These are phyloP conservation scores for Lomographa bimaculata DNA, from an alignment of 2,888 invertebrate genomes.

Conservation along the genomic window DNA sequence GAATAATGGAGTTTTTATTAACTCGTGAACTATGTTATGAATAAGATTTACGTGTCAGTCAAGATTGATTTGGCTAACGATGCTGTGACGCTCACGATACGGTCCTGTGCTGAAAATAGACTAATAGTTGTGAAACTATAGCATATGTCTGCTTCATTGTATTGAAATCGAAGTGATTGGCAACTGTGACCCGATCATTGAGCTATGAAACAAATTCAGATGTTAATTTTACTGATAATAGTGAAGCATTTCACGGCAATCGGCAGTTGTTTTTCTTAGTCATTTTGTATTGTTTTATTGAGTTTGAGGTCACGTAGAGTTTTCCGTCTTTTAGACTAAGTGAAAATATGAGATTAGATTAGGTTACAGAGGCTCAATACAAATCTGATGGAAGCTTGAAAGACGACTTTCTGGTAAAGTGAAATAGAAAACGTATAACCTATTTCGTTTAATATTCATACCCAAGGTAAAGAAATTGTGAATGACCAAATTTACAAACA, in stretches of 20 bases:
- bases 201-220: background rate
- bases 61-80: too few species aligned
- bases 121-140: slow-evolving; percentile 13
- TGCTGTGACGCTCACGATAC: slow-evolving; percentile 34
- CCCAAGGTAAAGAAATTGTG: too few species aligned
- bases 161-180: slow-evolving; percentile 23
- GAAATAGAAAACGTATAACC: slow-evolving; percentile 5
- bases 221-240: background rate
- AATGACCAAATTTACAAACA: too few species aligned
- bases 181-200: slow-evolving; percentile 22
- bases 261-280: background rate
- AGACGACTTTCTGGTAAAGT: slow-evolving; percentile 6
- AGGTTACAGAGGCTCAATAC: slow-evolving; percentile 13
- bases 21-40: too few species aligned
- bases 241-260: slow-evolving; percentile 2
- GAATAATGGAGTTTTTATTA: too few species aligned
- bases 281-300: too few species aligned
- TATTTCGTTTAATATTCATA: too few species aligned
- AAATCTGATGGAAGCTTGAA: slow-evolving; percentile 7
- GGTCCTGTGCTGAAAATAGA: slow-evolving; percentile 8
- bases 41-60: too few species aligned
- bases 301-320: background rate
- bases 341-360: slow-evolving; percentile 8
- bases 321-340: background rate
- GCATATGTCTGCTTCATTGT: slow-evolving; percentile 12